A percentile compares a stretch with the other conserved stretches of the same genome.
Conservation (phyloP, 2,888 invertebrate genomes). For the Rutpela maculata region DNA sequence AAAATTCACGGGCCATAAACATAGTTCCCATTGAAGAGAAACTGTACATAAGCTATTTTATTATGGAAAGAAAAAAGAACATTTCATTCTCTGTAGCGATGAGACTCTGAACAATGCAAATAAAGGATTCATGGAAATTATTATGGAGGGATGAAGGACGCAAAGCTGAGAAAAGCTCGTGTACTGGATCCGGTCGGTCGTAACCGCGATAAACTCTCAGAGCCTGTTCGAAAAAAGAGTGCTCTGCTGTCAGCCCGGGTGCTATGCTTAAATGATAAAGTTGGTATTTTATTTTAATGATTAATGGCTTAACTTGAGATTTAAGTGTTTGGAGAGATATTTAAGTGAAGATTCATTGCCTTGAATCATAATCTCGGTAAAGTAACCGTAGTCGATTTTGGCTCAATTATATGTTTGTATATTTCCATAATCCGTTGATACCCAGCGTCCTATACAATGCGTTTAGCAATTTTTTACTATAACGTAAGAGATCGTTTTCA, state of each 20-base stretch:
- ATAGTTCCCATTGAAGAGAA: not conserved
- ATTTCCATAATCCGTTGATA: no score
- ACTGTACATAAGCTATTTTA: not conserved
- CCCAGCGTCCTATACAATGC: no score
- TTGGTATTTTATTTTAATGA: not conserved
- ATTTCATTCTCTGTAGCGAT: not conserved
- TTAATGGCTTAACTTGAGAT: not conserved
- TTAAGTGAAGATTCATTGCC: not conserved
- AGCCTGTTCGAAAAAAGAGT: constrained; percentile 12
- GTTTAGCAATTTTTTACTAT: no score
- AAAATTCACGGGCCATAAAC: no score
- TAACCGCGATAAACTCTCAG: constrained; percentile 26
- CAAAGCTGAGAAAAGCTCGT: constrained; percentile 37
- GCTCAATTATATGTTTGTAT: no score
- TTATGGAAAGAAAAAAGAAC: constrained; percentile 13
- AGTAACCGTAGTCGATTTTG: no score
- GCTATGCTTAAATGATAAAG: not conserved
- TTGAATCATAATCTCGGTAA: not conserved
- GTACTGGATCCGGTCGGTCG: constrained; percentile 28
- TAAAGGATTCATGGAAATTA: constrained; percentile 37
- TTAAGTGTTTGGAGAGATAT: not conserved
- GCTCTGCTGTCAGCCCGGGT: constrained; percentile 1
- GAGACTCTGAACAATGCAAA: constrained; percentile 31
- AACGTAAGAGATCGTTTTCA: no score
- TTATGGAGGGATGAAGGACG: constrained; percentile 32